Conservation (phyloP, 53 echinoderm and acorn worm genomes). For the Zoroaster sp. region DNA sequence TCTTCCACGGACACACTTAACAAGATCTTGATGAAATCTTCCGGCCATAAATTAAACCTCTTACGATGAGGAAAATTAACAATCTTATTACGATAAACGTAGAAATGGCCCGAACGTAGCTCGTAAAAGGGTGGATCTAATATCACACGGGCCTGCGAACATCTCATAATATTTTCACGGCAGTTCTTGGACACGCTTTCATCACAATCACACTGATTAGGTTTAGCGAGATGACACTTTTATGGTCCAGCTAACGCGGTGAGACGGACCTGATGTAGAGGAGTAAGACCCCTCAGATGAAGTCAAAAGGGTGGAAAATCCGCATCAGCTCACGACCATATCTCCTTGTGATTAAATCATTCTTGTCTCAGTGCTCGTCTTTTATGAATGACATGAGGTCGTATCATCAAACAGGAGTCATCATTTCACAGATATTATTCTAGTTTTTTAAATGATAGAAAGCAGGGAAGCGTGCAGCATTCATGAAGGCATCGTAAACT, state of each 20-base stretch:
- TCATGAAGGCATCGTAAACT: not conserved
- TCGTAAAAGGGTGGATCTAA: constrained; percentile 18
- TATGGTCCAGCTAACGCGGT: constrained; percentile 47
- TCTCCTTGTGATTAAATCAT: constrained; percentile 57
- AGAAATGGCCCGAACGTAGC: constrained; percentile 48
- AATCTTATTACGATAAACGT: constrained; percentile 56
- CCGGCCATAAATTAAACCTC: constrained; percentile 40
- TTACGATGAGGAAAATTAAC: constrained; percentile 47
- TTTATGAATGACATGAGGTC: constrained; percentile 51
- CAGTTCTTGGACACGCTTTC: not conserved
- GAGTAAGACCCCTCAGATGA: constrained; percentile 14
- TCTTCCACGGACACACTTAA: not conserved
- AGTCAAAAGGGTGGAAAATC: constrained; percentile 47
- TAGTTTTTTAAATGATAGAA: not conserved
- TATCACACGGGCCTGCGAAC: constrained; percentile 4
- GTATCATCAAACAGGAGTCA: constrained; percentile 21
- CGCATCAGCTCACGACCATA: constrained; percentile 51
- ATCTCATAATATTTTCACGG: constrained; percentile 56
- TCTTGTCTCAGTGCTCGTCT: constrained; percentile 52
- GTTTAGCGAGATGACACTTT: constrained; percentile 58
- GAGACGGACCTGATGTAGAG: not conserved
- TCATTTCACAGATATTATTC: not conserved
- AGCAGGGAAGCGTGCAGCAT: not conserved
- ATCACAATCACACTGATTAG: constrained; percentile 49
- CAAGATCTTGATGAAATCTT: constrained; percentile 38